These are phyloP conservation scores for Calliphora vomitoria DNA, from an alignment of 2,888 invertebrate species.

Conservation along the genomic window DNA sequence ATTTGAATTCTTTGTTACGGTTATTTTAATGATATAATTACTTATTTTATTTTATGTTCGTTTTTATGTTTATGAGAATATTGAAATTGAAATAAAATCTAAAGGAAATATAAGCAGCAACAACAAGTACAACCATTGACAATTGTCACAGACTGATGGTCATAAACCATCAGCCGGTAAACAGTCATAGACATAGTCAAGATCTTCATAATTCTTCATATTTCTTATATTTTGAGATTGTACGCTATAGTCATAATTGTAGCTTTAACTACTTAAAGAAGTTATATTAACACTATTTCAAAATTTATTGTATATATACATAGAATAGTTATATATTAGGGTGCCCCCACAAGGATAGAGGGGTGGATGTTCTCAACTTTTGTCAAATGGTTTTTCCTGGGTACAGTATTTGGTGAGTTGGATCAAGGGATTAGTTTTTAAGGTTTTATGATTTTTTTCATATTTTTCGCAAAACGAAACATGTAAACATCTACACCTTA, in stretches of 20 bases:
- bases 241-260: neutral
- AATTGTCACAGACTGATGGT: slow-evolving; percentile 41
- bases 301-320: neutral
- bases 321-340: too few relatives aligned
- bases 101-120: neutral
- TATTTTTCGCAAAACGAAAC: too few relatives aligned
- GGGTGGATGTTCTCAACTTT: too few relatives aligned
- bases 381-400: too few relatives aligned
- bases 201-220: neutral
- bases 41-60: slow-evolving; percentile 28
- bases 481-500: too few relatives aligned
- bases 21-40: slow-evolving; percentile 60
- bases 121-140: neutral
- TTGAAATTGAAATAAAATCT: neutral
- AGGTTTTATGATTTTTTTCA: too few relatives aligned
- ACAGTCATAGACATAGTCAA: neutral
- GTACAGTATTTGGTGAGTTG: too few relatives aligned
- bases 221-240: neutral
- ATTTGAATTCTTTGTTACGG: slow-evolving; percentile 40
- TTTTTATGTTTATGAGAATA: slow-evolving; percentile 15
- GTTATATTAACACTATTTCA: neutral
- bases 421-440: too few relatives aligned
- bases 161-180: slow-evolving; percentile 2
- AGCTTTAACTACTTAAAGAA: neutral
- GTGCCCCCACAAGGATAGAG: too few relatives aligned